phyloP scores from a whole-genome alignment of 1,140 invertebrate species.

The Halictus rubicundus region DNA sequence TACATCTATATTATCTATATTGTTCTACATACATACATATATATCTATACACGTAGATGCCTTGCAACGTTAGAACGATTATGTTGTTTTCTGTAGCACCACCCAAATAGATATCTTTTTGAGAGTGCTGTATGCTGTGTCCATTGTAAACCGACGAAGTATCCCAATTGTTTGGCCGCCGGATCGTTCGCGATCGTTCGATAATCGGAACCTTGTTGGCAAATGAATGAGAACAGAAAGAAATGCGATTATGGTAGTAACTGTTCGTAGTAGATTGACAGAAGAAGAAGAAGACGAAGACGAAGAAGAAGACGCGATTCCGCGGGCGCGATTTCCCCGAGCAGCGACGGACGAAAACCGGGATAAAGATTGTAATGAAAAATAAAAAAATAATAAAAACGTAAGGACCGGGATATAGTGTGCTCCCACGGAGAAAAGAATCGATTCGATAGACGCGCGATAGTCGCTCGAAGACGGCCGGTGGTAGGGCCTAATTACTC shows the following conservation, averaged over 20 bases:
- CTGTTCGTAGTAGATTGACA: too few relatives aligned
- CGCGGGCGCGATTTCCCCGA: constrained; percentile 31
- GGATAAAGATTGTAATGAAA: not conserved
- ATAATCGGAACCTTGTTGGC: not conserved
- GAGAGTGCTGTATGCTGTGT: constrained; percentile 60
- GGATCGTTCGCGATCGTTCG: constrained; percentile 14
- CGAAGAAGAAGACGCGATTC: not conserved
- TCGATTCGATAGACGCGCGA: constrained; percentile 19
- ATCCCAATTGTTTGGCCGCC: constrained; percentile 44
- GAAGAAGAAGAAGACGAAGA: too few relatives aligned
- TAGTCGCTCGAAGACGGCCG: constrained; percentile 17
- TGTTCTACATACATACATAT: constrained; percentile 30
- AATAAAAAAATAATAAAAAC: too few relatives aligned
- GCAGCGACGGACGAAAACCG: constrained; percentile 19
- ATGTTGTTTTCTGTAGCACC: constrained; percentile 59
- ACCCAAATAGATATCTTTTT: constrained; percentile 57
- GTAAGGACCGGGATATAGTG: too few relatives aligned
- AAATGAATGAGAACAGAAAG: not conserved
- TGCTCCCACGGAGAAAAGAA: not conserved
- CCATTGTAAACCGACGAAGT: constrained; percentile 53
- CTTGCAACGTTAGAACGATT: constrained; percentile 55
- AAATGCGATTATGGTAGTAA: too few relatives aligned
- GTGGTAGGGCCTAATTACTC: constrained; percentile 58
- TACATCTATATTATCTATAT: constrained; percentile 38
- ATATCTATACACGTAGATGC: constrained; percentile 58